These are phyloP conservation scores for Peromyscus attwateri DNA, from an alignment of 2,797 vertebrate genomes.

Conservation along the genomic window DNA sequence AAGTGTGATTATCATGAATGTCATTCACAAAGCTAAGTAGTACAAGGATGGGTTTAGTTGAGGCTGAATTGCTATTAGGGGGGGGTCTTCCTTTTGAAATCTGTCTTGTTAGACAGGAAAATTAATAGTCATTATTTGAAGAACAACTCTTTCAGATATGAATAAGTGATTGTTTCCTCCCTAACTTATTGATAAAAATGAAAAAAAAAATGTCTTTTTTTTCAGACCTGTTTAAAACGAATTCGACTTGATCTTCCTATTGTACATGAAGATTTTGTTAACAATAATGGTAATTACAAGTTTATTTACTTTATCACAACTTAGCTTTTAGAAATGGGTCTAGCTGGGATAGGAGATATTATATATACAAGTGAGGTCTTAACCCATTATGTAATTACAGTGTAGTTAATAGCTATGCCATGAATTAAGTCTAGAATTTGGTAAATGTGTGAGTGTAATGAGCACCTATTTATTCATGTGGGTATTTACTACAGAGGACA, in stretches of 20 bases:
- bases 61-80: slow-evolving; percentile 44
- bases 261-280: slow-evolving; percentile 93
- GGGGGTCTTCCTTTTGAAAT: slow-evolving; percentile 56
- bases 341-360: background rate
- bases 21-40: slow-evolving; percentile 48
- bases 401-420: slow-evolving; percentile 10
- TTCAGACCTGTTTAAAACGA: slow-evolving; percentile 96
- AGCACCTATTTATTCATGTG: background rate
- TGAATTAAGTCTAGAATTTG: slow-evolving; percentile 35
- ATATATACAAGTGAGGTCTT: background rate
- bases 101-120: slow-evolving; percentile 10
- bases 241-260: slow-evolving; percentile 97
- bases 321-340: slow-evolving; percentile 59
- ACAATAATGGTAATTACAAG: slow-evolving; percentile 88
- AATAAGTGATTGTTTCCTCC: background rate
- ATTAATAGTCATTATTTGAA: slow-evolving; percentile 49
- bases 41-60: slow-evolving; percentile 29
- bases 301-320: slow-evolving; percentile 30
- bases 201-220: slow-evolving; percentile 61
- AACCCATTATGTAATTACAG: slow-evolving; percentile 36
- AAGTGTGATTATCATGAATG: slow-evolving; percentile 53
- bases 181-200: slow-evolving; percentile 55
- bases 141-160: slow-evolving; percentile 30
- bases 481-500: background rate
- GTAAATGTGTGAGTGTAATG: background rate